These are phyloP conservation scores for Platyura marginata DNA, from an alignment of 1,140 invertebrate genomes.

Conservation along the genomic window DNA sequence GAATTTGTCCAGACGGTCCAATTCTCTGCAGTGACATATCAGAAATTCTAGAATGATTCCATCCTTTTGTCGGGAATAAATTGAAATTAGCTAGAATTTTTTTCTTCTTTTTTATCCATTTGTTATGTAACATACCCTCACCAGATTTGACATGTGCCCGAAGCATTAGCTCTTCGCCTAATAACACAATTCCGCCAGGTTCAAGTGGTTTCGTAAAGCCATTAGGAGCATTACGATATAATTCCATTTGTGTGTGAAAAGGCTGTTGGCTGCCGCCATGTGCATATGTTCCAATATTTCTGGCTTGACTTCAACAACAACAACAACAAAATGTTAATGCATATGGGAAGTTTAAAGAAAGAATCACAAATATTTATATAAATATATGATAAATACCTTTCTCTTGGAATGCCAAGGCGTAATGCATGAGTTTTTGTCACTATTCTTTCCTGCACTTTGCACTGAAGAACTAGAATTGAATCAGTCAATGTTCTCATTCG, in stretches of 20 bases:
- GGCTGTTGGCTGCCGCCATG: slow-evolving; percentile 33
- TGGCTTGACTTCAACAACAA: slow-evolving; percentile 15
- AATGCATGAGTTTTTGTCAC: slow-evolving; percentile 33
- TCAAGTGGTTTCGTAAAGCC: slow-evolving; percentile 33
- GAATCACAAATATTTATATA: background rate
- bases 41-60: slow-evolving; percentile 38
- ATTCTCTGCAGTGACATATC: slow-evolving; percentile 32
- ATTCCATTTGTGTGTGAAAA: slow-evolving; percentile 35
- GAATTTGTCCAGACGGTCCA: slow-evolving; percentile 14
- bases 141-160: slow-evolving; percentile 34
- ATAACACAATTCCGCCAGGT: slow-evolving; percentile 31
- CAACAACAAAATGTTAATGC: background rate
- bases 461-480: slow-evolving; percentile 36
- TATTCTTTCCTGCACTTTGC: slow-evolving; percentile 36
- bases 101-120: background rate
- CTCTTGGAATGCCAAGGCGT: slow-evolving; percentile 24
- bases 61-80: slow-evolving; percentile 26
- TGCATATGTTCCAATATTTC: slow-evolving; percentile 26
- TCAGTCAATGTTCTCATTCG: slow-evolving; percentile 42
- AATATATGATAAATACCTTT: slow-evolving; percentile 14
- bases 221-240: slow-evolving; percentile 30
- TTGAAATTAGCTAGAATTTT: background rate
- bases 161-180: slow-evolving; percentile 47
- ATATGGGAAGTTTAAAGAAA: background rate
- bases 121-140: slow-evolving; percentile 29